Evolutionary conservation across 2,888 invertebrate genomes (phyloP).

Genomic region (Macrosiphum euphorbiae): DNA sequence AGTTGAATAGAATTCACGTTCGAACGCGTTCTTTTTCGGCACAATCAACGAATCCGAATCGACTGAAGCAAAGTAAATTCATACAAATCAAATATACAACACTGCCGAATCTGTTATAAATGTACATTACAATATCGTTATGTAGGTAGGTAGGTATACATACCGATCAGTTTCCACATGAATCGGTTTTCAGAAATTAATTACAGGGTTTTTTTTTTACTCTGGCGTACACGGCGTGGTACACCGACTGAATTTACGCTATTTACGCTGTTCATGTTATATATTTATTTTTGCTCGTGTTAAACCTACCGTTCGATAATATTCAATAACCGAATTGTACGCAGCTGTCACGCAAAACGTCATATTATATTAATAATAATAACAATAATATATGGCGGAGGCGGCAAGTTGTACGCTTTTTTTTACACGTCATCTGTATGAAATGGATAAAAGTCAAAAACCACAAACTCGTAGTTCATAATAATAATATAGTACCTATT

Average conservation of each 20-base stretch:
- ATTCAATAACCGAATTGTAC: background rate
- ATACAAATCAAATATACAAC: background rate
- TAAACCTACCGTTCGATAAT: background rate
- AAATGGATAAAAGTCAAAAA: background rate
- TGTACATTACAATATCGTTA: background rate
- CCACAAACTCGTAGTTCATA: background rate
- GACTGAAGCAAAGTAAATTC: background rate
- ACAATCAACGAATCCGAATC: background rate
- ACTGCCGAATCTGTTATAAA: background rate
- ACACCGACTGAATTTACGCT: background rate
- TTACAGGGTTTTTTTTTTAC: background rate
- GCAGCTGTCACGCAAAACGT: background rate
- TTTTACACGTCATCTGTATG: background rate
- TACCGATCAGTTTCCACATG: background rate
- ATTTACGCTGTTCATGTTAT: background rate
- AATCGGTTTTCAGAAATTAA: background rate
- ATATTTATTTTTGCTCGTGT: background rate
- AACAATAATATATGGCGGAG: background rate
- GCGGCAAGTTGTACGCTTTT: background rate
- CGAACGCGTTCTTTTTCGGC: background rate
- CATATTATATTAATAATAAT: background rate
- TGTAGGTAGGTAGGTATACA: background rate
- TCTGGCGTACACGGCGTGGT: background rate
- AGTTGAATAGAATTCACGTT: background rate
- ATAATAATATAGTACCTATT: background rate